Evolutionary conservation across 2,797 vertebrate genomes (phyloP).

Genomic region (Epinephelus coioides): DNA sequence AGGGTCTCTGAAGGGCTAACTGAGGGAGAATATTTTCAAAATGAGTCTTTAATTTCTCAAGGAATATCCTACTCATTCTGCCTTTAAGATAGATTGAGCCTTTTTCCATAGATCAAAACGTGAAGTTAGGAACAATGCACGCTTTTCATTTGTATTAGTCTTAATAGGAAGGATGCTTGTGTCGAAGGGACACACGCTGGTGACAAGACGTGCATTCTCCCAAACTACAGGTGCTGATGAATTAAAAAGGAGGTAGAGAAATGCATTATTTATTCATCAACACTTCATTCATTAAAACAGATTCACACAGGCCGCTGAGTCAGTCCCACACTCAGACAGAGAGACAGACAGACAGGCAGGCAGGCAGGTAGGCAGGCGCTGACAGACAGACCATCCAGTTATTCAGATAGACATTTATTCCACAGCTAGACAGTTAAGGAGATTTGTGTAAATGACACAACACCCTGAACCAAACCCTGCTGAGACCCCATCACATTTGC

Average conservation of each 20-base stretch:
- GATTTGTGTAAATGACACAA: conserved; percentile 73
- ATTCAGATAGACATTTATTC: conserved; percentile 54
- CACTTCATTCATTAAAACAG: conserved; percentile 27
- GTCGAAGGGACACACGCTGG: conserved; percentile 19
- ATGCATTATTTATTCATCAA: conserved; percentile 20
- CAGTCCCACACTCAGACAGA: neutral
- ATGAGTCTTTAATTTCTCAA: too few species aligned
- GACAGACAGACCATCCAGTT: conserved; percentile 52
- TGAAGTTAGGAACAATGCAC: conserved; percentile 42
- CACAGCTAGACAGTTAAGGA: conserved; percentile 59
- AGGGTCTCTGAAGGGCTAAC: too few species aligned
- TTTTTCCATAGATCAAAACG: conserved; percentile 42
- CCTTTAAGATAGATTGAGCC: neutral
- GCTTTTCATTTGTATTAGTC: neutral
- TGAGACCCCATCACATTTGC: conserved; percentile 65
- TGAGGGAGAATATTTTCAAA: too few species aligned
- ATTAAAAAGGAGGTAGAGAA: conserved; percentile 25
- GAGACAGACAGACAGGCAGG: conserved; percentile 19
- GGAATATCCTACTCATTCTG: too few species aligned
- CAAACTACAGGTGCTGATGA: conserved; percentile 47
- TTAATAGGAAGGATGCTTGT: conserved; percentile 13
- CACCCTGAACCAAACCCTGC: conserved; percentile 57
- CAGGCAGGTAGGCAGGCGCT: conserved; percentile 29
- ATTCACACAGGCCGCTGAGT: neutral
- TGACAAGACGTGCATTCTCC: conserved; percentile 26